Percentiles rank a stretch among this genome's conserved stretches.
These are phyloP conservation scores for Bucorvus abyssinicus DNA, from an alignment of 2,797 vertebrate genomes.

Conservation along the genomic window DNA sequence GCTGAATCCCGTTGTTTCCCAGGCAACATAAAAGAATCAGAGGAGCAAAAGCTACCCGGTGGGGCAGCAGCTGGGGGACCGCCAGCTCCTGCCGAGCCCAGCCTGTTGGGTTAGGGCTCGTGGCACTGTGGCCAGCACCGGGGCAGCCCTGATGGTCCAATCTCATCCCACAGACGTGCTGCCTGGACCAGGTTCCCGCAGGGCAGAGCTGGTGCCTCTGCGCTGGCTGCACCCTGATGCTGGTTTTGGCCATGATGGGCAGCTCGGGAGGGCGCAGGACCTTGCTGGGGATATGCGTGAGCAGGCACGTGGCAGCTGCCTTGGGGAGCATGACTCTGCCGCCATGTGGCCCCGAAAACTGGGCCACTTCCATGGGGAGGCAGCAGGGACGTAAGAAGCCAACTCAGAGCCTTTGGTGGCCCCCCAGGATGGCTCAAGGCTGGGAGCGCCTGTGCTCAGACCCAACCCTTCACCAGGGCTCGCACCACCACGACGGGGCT, in stretches of 20 bases:
- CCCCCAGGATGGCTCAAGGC: accelerated
- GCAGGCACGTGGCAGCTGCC: background rate
- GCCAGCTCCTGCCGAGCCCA: background rate
- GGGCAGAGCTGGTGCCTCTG: background rate
- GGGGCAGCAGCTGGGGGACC: background rate
- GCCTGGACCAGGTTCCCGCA: background rate
- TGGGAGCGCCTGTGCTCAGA: accelerated
- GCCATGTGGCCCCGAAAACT: background rate
- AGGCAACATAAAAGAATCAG: slow-evolving; percentile 41
- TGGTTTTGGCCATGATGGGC: background rate
- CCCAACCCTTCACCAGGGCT: background rate
- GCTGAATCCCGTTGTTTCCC: slow-evolving; percentile 37
- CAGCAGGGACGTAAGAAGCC: accelerated
- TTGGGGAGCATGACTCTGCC: accelerated
- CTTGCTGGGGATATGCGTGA: accelerated
- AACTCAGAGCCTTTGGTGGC: background rate
- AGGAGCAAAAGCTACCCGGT: background rate
- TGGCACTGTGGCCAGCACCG: accelerated
- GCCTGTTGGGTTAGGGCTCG: accelerated
- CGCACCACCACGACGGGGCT: accelerated
- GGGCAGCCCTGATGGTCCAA: accelerated
- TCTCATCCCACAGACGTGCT: accelerated
- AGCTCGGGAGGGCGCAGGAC: background rate
- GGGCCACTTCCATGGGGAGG: background rate
- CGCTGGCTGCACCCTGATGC: background rate